Conservation (phyloP, 2,113 vertebrate genomes). For the Quiscalus mexicanus region DNA sequence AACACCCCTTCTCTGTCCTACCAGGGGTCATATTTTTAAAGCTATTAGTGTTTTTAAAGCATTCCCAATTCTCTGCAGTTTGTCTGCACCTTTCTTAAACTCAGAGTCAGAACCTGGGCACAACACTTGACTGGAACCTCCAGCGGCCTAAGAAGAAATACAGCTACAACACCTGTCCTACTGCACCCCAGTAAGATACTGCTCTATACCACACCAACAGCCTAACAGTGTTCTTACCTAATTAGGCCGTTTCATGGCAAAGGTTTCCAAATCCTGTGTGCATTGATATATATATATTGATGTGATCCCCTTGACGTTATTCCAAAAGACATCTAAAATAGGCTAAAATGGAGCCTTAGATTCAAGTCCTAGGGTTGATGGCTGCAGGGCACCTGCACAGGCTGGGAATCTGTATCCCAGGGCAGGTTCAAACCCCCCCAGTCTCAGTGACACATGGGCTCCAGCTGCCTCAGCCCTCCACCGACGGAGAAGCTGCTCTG, state of each 20-base stretch:
- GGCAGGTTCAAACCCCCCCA: fast-evolving
- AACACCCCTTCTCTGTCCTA: not conserved
- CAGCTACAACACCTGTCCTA: fast-evolving
- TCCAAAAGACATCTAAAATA: not conserved
- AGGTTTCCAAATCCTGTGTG: not conserved
- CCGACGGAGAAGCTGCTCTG: fast-evolving
- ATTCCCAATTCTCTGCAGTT: not conserved
- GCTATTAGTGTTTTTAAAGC: not conserved
- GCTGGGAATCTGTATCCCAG: not conserved
- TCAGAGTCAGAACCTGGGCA: not conserved
- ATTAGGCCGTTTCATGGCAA: not conserved
- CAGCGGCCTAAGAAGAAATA: not conserved
- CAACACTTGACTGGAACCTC: not conserved
- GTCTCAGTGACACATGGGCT: fast-evolving
- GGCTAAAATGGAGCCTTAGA: not conserved
- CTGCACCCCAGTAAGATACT: not conserved
- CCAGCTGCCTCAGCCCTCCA: not conserved
- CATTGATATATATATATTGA: fast-evolving
- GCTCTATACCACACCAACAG: not conserved
- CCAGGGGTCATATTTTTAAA: not conserved
- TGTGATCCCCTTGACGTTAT: fast-evolving
- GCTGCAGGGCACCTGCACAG: not conserved
- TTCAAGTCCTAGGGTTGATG: not conserved
- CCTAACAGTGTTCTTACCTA: fast-evolving
- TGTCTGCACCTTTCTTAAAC: not conserved